Evolutionary conservation across 2,797 vertebrate genomes (phyloP).

Genomic region (Malurus leucopterus): DNA sequence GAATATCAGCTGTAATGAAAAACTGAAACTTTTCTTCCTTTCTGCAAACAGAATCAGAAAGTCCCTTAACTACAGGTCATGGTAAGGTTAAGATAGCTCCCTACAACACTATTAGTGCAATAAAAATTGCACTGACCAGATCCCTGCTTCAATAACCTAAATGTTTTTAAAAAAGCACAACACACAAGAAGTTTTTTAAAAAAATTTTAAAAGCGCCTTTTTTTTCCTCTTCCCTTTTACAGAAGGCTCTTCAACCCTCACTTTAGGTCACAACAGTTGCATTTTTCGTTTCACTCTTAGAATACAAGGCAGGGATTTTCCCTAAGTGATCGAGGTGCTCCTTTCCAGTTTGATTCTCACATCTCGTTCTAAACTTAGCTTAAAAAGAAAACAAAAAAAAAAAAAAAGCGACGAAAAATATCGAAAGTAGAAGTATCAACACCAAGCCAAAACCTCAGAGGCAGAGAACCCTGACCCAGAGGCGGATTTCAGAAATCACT

Average conservation of each 20-base stretch:
- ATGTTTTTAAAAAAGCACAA: fast-evolving
- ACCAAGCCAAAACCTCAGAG: fast-evolving
- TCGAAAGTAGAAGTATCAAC: neutral
- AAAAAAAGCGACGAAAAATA: neutral
- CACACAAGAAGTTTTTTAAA: too few relatives aligned
- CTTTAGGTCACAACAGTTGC: neutral
- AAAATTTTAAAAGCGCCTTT: fast-evolving
- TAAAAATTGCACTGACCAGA: neutral
- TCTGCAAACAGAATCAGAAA: neutral
- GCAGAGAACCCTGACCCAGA: neutral
- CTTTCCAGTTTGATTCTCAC: neutral
- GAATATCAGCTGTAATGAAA: neutral
- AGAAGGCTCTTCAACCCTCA: neutral
- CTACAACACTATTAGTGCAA: neutral
- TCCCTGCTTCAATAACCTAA: neutral
- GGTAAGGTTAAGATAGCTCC: neutral
- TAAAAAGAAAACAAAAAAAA: neutral
- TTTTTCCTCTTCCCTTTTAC: neutral
- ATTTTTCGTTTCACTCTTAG: neutral
- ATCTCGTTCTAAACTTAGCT: neutral
- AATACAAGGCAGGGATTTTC: neutral
- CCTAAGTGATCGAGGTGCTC: neutral
- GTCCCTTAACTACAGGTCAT: neutral
- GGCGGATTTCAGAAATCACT: fast-evolving
- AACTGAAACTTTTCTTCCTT: fast-evolving